Conservation (phyloP, 2,888 invertebrate species). For the Pasiphila rectangulata region DNA sequence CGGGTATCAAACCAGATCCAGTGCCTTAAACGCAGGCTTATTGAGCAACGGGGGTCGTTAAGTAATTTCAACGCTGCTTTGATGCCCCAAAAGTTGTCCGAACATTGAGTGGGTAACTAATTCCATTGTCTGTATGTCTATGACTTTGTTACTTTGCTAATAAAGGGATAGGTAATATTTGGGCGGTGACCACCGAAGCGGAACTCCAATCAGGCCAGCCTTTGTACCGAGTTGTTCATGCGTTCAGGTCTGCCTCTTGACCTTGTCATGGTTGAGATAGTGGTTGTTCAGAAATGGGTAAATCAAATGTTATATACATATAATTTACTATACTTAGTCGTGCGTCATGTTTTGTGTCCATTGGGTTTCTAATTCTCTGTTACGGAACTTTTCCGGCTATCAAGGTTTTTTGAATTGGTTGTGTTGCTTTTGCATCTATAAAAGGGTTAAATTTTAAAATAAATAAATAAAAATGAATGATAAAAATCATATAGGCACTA, state of each 20-base stretch:
- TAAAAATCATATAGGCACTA: too few relatives aligned
- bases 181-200: constrained; percentile 35
- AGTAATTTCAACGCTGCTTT: constrained; percentile 5
- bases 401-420: too few relatives aligned
- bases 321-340: not conserved
- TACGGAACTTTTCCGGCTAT: too few relatives aligned
- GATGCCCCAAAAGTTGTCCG: constrained; percentile 1
- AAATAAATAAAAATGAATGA: too few relatives aligned
- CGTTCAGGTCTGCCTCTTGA: constrained; percentile 32
- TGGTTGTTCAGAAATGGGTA: constrained; percentile 22
- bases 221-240: constrained; percentile 33
- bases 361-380: too few relatives aligned
- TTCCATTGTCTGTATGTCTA: constrained; percentile 2
- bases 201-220: constrained; percentile 41
- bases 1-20: too few relatives aligned
- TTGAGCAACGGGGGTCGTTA: too few relatives aligned
- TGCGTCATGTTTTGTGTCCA: not conserved
- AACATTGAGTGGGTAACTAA: constrained; percentile 6
- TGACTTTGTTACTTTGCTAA: constrained; percentile 8
- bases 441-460: too few relatives aligned
- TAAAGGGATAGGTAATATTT: constrained; percentile 25
- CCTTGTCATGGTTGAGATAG: constrained; percentile 24
- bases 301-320: constrained; percentile 15
- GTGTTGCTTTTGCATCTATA: too few relatives aligned
- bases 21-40: too few relatives aligned